Evolutionary conservation across 2,888 invertebrate species (phyloP).

Genomic region (Eugnorisma glareosa): DNA sequence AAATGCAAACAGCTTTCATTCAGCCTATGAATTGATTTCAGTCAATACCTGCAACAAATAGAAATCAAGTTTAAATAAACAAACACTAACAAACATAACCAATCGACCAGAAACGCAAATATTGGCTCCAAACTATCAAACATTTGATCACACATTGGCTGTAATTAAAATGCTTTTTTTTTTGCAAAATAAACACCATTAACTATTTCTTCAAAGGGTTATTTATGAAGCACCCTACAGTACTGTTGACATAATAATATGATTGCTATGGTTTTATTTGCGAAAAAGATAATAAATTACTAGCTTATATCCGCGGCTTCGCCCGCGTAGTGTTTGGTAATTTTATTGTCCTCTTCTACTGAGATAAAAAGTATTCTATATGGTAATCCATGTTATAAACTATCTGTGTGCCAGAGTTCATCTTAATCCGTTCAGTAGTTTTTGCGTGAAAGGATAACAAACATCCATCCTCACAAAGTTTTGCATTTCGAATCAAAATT

Average conservation of each 20-base stretch:
- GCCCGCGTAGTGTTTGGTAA: background rate
- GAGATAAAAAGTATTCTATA: background rate
- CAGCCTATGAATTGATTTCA: slow-evolving; percentile 23
- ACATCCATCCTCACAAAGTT: background rate
- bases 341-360: background rate
- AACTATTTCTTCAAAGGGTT: slow-evolving; percentile 63
- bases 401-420: background rate
- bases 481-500: too few species aligned
- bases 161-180: slow-evolving; percentile 63
- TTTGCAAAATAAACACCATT: slow-evolving; percentile 57
- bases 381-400: background rate
- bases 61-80: slow-evolving; percentile 45
- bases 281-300: background rate
- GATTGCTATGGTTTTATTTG: slow-evolving; percentile 11
- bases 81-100: slow-evolving; percentile 34
- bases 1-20: slow-evolving; percentile 22
- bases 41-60: slow-evolving; percentile 60
- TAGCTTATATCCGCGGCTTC: background rate
- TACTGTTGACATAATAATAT: slow-evolving; percentile 25
- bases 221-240: slow-evolving; percentile 20
- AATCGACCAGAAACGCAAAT: slow-evolving; percentile 59
- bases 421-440: background rate
- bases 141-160: slow-evolving; percentile 62
- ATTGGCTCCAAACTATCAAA: slow-evolving; percentile 58
- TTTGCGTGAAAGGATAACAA: background rate